These are phyloP conservation scores for Dinothrombium tinctorium DNA, from an alignment of 1,140 invertebrate genomes.

Conservation along the genomic window DNA sequence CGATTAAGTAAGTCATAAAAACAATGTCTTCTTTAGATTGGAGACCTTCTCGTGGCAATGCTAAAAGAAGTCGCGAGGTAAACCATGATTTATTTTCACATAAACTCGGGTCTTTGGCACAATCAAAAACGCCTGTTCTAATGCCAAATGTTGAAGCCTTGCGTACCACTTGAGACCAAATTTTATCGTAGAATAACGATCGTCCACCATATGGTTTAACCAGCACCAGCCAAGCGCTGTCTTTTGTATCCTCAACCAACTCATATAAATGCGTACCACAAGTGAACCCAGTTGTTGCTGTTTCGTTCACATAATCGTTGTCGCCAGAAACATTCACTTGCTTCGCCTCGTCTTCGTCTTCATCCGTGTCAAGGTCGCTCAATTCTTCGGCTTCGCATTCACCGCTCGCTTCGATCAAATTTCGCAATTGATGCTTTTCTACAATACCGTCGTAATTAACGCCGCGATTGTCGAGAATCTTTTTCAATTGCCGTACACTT, in stretches of 20 bases:
- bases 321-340: too few relatives aligned
- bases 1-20: too few relatives aligned
- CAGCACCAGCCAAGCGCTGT: constrained; percentile 30
- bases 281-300: constrained; percentile 23
- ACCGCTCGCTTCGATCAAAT: constrained; percentile 26
- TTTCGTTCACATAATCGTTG: too few relatives aligned
- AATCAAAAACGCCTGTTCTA: constrained; percentile 25
- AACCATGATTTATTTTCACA: too few relatives aligned
- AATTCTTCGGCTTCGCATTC: constrained; percentile 19
- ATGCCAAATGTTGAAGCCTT: constrained; percentile 26
- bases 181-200: constrained; percentile 19
- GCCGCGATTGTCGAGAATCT: constrained; percentile 26
- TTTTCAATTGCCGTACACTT: constrained; percentile 27
- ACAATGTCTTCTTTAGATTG: too few relatives aligned
- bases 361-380: constrained; percentile 14
- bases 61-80: too few relatives aligned
- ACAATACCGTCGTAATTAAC: constrained; percentile 26
- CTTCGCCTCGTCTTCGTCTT: constrained; percentile 16
- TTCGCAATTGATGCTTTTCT: constrained; percentile 27
- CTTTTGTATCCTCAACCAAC: constrained; percentile 30
- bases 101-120: too few relatives aligned
- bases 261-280: constrained; percentile 27
- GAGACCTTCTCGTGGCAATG: too few relatives aligned
- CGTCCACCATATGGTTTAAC: constrained; percentile 18
- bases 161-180: constrained; percentile 22